Evolutionary conservation across 1,140 invertebrate species (phyloP).

Genomic region (Tribolium madens): DNA sequence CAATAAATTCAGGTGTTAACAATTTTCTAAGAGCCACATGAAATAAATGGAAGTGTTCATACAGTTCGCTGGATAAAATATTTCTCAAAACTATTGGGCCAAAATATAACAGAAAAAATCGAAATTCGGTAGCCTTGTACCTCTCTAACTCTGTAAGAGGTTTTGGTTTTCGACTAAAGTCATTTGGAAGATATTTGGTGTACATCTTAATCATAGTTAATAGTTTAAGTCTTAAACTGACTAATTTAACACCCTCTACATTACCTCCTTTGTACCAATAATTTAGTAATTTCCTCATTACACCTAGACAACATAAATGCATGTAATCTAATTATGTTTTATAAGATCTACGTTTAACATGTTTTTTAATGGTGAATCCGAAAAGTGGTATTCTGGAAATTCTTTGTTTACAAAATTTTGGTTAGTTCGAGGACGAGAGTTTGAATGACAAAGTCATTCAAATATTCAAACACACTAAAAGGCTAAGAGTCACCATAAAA

Average conservation of each 20-base stretch:
- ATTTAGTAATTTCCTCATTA: neutral
- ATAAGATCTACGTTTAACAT: neutral
- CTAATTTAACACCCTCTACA: neutral
- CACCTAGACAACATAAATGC: slow-evolving; percentile 18
- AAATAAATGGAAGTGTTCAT: slow-evolving; percentile 16
- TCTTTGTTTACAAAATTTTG: neutral
- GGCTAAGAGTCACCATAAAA: neutral
- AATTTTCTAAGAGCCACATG: slow-evolving; percentile 17
- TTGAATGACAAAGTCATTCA: neutral
- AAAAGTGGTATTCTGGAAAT: neutral
- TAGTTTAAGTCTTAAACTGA: neutral
- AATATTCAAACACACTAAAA: neutral
- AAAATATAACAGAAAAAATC: slow-evolving; percentile 33
- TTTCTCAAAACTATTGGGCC: slow-evolving; percentile 9
- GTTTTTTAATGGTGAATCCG: neutral
- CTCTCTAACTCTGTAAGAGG: neutral
- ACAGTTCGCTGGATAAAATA: slow-evolving; percentile 3
- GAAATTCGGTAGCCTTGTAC: slow-evolving; percentile 36
- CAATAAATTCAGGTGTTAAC: slow-evolving; percentile 10
- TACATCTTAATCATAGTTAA: neutral
- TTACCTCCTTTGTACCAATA: neutral
- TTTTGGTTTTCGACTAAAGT: slow-evolving; percentile 30
- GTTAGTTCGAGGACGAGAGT: neutral
- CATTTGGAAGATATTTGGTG: slow-evolving; percentile 17
- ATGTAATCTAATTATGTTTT: slow-evolving; percentile 27